These are phyloP conservation scores for Nilaparvata lugens DNA, from an alignment of 1,140 invertebrate genomes.

Conservation along the genomic window DNA sequence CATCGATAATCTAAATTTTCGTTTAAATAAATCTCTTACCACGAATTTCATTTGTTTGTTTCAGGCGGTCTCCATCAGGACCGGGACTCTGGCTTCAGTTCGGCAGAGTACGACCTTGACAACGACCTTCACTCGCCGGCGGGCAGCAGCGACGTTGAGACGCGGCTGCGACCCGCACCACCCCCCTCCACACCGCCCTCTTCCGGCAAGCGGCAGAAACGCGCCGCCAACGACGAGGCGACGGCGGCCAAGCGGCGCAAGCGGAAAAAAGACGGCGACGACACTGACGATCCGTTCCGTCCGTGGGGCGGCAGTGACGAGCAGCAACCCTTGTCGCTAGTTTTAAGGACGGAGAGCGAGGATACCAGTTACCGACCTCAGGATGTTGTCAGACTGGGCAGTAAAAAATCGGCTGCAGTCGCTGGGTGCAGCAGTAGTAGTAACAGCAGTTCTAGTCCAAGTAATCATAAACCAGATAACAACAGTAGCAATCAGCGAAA, in stretches of 20 bases:
- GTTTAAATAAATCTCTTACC: too few relatives aligned
- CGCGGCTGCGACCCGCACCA: slow-evolving; percentile 50
- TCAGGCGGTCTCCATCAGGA: slow-evolving; percentile 39
- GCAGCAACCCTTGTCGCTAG: slow-evolving; percentile 41
- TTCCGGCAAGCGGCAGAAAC: slow-evolving; percentile 58
- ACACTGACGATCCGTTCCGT: slow-evolving; percentile 39
- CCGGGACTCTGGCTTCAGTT: slow-evolving; percentile 37
- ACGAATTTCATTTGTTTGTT: too few relatives aligned
- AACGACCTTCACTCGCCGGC: slow-evolving; percentile 46
- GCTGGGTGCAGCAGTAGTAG: not conserved
- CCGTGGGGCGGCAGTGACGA: slow-evolving; percentile 41
- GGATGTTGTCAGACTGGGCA: slow-evolving; percentile 12
- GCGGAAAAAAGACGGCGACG: slow-evolving; percentile 30
- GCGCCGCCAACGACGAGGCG: slow-evolving; percentile 45
- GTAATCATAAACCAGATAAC: slow-evolving; percentile 28
- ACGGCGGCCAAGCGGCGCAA: slow-evolving; percentile 1
- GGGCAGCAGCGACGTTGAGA: slow-evolving; percentile 59
- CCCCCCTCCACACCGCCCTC: slow-evolving; percentile 39
- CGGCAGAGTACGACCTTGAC: slow-evolving; percentile 55
- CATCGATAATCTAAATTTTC: too few relatives aligned
- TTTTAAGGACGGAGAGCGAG: slow-evolving; percentile 21
- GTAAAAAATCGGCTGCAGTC: not conserved
- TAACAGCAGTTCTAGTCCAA: not conserved
- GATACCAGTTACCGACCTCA: slow-evolving; percentile 34
- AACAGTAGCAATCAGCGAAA: slow-evolving; percentile 52